Conservation (phyloP, 2,797 vertebrate species). For the Sebastes matsubarae region DNA sequence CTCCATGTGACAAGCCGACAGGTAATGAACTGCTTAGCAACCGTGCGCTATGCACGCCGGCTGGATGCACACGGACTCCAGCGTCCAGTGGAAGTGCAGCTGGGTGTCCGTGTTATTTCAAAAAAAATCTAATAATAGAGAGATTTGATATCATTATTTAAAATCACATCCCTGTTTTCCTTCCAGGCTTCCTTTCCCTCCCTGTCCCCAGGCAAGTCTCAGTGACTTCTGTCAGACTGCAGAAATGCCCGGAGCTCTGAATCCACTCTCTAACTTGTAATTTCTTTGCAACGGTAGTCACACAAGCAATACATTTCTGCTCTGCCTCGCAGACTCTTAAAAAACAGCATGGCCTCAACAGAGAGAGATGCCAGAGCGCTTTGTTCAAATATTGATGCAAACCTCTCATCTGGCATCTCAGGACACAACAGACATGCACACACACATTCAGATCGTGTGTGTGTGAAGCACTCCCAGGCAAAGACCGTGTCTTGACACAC, state of each 20-base stretch:
- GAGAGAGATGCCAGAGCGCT: constrained; percentile 64
- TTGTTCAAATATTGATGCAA: constrained; percentile 82
- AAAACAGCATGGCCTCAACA: constrained; percentile 60
- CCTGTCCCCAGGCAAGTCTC: constrained; percentile 37
- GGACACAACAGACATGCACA: constrained; percentile 29
- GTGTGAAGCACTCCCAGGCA: constrained; percentile 15
- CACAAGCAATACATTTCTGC: constrained; percentile 43
- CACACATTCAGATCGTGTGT: constrained; percentile 8
- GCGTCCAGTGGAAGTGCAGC: neutral
- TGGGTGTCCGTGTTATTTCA: neutral
- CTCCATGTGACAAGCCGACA: constrained; percentile 33
- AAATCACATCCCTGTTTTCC: constrained; percentile 21
- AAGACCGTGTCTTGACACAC: constrained; percentile 15
- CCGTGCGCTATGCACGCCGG: constrained; percentile 3
- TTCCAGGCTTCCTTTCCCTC: constrained; percentile 2
- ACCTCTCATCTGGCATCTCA: constrained; percentile 71
- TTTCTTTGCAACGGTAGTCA: constrained; percentile 50
- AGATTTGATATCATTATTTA: constrained; percentile 24
- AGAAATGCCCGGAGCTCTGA: constrained; percentile 35
- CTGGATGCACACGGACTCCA: constrained; percentile 13
- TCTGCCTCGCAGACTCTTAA: constrained; percentile 37
- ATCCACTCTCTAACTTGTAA: constrained; percentile 52
- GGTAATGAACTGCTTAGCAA: constrained; percentile 42
- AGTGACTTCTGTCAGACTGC: constrained; percentile 50
- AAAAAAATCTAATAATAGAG: neutral